Evolutionary conservation across 2,888 invertebrate genomes (phyloP), one percentile per base, ranked within the genome.

Genomic region (Kuschelorhynchus macadamiae): DNA sequence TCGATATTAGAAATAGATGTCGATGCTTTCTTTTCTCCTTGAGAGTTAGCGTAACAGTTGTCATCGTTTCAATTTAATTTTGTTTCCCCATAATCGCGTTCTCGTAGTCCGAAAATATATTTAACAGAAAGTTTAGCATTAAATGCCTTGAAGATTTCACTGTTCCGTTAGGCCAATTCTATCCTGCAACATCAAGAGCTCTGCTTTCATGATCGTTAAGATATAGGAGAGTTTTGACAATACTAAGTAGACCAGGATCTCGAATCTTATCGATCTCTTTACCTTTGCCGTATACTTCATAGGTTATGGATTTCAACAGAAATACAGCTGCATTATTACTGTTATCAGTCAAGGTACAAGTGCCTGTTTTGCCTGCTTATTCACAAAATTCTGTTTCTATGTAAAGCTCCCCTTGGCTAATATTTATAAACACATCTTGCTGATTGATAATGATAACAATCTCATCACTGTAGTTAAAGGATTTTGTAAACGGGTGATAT

Each of bases 391-490:
- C n/a, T n/a, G n/a, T n/a, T n/a, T n/a, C n/a, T n/a, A n/a, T n/a
- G n/a, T n/a, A n/a, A n/a, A n/a, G n/a, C n/a, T n/a, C n/a, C n/a
- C n/a, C n/a, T n/a, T n/a, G n/a, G n/a, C n/a, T n/a, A n/a, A n/a
- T n/a, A n/a, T n/a, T n/a, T n/a, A n/a, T n/a, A n/a, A n/a, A n/a
- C n/a, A n/a, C n/a, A n/a, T n/a, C n/a, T n/a, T n/a, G n/a, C 46
- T 73, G 70, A 46, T 74, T 70, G 16, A 74, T 70, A 3, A 11
- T 55, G 41, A 74, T 71, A n/a, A n/a, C 67, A 3, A 75, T 61
- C 16, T 50, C 60, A 63, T 74, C 75, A 44, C 44, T 71, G 20
- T 69, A 57, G 11, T n/a, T 69, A 52, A 72, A 72, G 9, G 68
- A 73, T 77, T 78, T 68, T 1, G 62, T 55, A 21, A 47, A 70